Evolutionary conservation across 1,140 invertebrate genomes (phyloP).

Genomic region (Ceratitis capitata): DNA sequence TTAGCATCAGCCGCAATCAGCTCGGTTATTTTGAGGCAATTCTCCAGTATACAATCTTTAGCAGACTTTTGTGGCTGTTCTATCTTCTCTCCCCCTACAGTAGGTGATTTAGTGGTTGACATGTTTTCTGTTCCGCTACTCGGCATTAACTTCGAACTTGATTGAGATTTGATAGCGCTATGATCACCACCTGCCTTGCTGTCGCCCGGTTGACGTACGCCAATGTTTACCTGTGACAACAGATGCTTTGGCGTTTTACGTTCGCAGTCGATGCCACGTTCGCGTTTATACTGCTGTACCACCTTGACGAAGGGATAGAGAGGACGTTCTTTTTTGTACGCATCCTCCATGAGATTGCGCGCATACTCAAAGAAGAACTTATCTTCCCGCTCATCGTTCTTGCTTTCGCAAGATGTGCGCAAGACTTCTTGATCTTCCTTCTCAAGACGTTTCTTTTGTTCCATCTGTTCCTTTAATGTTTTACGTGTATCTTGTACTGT

Average conservation of each 20-base stretch:
- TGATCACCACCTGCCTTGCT: neutral
- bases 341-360: constrained; percentile 53
- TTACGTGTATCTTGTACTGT: constrained; percentile 8
- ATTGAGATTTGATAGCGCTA: neutral
- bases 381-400: constrained; percentile 47
- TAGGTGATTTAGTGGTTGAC: neutral
- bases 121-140: neutral
- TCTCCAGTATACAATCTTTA: constrained; percentile 38
- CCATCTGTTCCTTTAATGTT: constrained; percentile 35
- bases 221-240: constrained; percentile 25
- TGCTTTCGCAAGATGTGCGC: neutral
- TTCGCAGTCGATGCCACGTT: constrained; percentile 42
- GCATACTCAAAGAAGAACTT: constrained; percentile 60
- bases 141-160: neutral
- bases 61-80: neutral
- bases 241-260: constrained; percentile 43
- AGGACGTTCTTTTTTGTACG: constrained; percentile 51
- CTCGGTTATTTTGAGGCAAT: constrained; percentile 41
- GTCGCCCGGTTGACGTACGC: neutral
- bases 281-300: constrained; percentile 48
- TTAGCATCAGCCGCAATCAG: constrained; percentile 34
- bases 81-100: neutral
- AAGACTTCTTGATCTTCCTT: constrained; percentile 6
- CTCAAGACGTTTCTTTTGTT: neutral
- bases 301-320: constrained; percentile 55